These are phyloP conservation scores for Heliocidaris tuberculata DNA, from an alignment of 35 echinoderm and acorn worm species.

Conservation along the genomic window DNA sequence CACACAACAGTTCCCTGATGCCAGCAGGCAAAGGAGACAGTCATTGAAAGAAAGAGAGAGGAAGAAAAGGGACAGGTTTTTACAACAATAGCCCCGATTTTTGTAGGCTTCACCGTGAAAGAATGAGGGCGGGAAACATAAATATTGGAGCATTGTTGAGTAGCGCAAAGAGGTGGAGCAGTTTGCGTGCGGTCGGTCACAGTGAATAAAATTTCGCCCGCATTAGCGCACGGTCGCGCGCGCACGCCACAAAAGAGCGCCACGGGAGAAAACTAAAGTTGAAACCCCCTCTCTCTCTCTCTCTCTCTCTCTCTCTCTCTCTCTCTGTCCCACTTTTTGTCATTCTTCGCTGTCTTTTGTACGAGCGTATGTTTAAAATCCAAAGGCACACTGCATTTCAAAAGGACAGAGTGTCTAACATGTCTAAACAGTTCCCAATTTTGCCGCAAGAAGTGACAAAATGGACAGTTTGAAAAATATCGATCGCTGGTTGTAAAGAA, in stretches of 20 bases:
- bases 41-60: background rate
- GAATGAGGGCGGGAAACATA: conserved; percentile 30
- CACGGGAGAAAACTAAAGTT: background rate
- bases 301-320: background rate
- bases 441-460: background rate
- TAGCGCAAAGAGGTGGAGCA: conserved; percentile 27
- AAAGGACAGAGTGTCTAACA: background rate
- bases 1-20: background rate
- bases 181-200: conserved; percentile 1
- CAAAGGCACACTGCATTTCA: background rate
- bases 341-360: background rate
- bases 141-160: conserved; percentile 1
- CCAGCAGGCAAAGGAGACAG: conserved; percentile 23
- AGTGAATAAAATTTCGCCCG: background rate
- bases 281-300: background rate
- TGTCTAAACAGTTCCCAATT: conserved; percentile 10
- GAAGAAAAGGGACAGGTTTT: background rate
- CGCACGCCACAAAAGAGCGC: conserved; percentile 30
- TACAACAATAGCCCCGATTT: conserved; percentile 10
- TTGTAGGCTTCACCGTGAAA: background rate
- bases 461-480: conserved; percentile 18
- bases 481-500: background rate
- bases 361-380: background rate
- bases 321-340: background rate
- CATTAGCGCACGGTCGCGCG: conserved; percentile 42